Evolutionary conservation across 2,888 invertebrate genomes (phyloP).

Genomic region (Hirtodrosophila histrioides): DNA sequence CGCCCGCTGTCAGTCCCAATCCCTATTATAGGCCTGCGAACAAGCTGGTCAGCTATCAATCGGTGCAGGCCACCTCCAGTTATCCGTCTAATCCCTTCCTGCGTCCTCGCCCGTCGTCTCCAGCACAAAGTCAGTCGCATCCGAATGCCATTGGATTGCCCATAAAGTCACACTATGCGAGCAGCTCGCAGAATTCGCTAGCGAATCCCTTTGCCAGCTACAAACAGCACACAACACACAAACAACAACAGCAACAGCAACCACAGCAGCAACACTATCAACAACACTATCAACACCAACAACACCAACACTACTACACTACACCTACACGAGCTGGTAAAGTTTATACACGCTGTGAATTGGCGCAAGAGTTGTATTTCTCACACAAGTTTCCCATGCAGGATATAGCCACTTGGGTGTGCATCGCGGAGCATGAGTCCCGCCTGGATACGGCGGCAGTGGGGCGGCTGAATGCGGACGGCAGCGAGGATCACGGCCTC

Average conservation of each 20-base stretch:
- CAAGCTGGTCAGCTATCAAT: slow-evolving; percentile 18
- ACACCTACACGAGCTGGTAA: slow-evolving; percentile 80
- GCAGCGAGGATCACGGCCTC: slow-evolving; percentile 89
- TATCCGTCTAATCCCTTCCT: slow-evolving; percentile 62
- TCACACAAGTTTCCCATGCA: slow-evolving; percentile 86
- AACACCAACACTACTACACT: slow-evolving; percentile 45
- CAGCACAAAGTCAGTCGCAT: slow-evolving; percentile 28
- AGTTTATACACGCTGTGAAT: slow-evolving; percentile 89
- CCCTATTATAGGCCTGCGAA: slow-evolving; percentile 45
- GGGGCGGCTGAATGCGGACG: slow-evolving; percentile 83
- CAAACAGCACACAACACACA: slow-evolving; percentile 50
- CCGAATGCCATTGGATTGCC: slow-evolving; percentile 52
- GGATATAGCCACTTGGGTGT: slow-evolving; percentile 88
- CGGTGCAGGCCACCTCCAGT: slow-evolving; percentile 15
- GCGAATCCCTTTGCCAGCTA: slow-evolving; percentile 55
- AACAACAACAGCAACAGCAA: slow-evolving; percentile 18
- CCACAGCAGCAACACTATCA: slow-evolving; percentile 8
- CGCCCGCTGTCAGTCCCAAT: slow-evolving; percentile 22
- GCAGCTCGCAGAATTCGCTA: slow-evolving; percentile 1
- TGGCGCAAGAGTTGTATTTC: slow-evolving; percentile 87
- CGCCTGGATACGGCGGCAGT: slow-evolving; percentile 88
- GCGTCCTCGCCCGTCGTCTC: slow-evolving; percentile 15
- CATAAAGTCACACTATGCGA: slow-evolving; percentile 27
- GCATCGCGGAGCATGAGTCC: slow-evolving; percentile 90
- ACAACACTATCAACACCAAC: slow-evolving; percentile 35